Evolutionary conservation across 1,140 invertebrate genomes (phyloP).

Genomic region (Nebria ingens): DNA sequence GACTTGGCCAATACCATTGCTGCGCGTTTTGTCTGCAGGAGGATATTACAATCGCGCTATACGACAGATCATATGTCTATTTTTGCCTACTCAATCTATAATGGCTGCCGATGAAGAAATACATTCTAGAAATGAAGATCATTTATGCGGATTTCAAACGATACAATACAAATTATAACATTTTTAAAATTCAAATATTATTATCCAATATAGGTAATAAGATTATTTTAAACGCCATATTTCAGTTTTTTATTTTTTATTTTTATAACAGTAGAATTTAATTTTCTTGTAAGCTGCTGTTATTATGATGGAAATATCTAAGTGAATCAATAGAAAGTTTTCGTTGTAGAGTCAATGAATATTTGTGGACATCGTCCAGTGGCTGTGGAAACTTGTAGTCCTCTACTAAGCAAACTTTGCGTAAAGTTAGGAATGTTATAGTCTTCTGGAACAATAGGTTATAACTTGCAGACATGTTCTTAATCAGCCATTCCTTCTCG

Average conservation of each 20-base stretch:
- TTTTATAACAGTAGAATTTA: conserved; percentile 17
- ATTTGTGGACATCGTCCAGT: not conserved
- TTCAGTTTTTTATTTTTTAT: not conserved
- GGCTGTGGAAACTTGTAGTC: not conserved
- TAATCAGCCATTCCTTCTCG: not conserved
- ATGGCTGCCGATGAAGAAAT: no score
- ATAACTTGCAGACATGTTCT: not conserved
- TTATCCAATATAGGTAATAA: not conserved
- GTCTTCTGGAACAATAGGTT: not conserved
- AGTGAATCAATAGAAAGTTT: not conserved
- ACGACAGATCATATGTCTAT: no score
- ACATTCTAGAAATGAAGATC: no score
- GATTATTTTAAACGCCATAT: not conserved
- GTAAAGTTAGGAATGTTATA: not conserved
- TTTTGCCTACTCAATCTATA: no score
- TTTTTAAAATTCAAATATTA: no score
- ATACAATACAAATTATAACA: no score
- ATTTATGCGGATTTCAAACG: no score
- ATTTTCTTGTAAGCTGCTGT: conserved; percentile 17
- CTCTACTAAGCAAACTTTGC: not conserved
- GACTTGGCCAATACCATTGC: not conserved
- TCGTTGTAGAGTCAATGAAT: not conserved
- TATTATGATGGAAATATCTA: not conserved
- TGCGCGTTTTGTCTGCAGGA: not conserved
- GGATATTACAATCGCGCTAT: not conserved